These are phyloP conservation scores for Orchesella cincta DNA, from an alignment of 1,140 invertebrate species.

Conservation along the genomic window DNA sequence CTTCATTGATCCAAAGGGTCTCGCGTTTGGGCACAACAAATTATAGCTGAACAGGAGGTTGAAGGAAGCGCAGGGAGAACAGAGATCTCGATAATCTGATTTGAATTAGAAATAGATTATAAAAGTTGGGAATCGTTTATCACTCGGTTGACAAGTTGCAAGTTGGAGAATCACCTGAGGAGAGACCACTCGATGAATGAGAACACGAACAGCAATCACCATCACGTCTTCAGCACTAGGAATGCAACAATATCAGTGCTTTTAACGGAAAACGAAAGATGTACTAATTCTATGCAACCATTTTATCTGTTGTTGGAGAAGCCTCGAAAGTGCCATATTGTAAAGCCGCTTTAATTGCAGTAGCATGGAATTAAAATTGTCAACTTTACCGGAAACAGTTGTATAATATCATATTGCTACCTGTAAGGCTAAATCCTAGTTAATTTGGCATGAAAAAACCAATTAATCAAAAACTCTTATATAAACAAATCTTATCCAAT, in stretches of 20 bases:
- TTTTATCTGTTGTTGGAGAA: too few relatives aligned
- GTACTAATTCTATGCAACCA: too few relatives aligned
- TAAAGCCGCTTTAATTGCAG: too few relatives aligned
- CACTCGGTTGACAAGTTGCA: slow-evolving; percentile 49
- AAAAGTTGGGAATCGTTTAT: slow-evolving; percentile 49
- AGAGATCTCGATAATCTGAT: slow-evolving; percentile 46
- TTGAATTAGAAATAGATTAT: slow-evolving; percentile 51
- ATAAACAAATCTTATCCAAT: slow-evolving; percentile 11
- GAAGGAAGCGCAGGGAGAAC: slow-evolving; percentile 38
- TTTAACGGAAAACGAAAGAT: too few relatives aligned
- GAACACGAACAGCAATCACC: neutral
- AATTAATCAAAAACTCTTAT: slow-evolving; percentile 26
- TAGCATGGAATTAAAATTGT: too few relatives aligned
- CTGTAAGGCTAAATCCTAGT: too few relatives aligned
- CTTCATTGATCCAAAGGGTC: neutral
- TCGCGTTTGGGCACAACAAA: neutral
- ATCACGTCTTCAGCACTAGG: too few relatives aligned
- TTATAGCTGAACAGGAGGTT: slow-evolving; percentile 37
- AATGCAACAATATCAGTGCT: too few relatives aligned
- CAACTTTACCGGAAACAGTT: too few relatives aligned
- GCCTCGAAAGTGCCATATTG: too few relatives aligned
- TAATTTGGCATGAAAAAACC: slow-evolving; percentile 16
- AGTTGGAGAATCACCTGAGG: slow-evolving; percentile 29
- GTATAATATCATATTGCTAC: too few relatives aligned
- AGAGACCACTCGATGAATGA: slow-evolving; percentile 3